A percentile compares a stretch with the other conserved stretches of the same genome.
These are phyloP conservation scores for Cairina moschata DNA, from an alignment of 2,113 vertebrate genomes.

Conservation along the genomic window DNA sequence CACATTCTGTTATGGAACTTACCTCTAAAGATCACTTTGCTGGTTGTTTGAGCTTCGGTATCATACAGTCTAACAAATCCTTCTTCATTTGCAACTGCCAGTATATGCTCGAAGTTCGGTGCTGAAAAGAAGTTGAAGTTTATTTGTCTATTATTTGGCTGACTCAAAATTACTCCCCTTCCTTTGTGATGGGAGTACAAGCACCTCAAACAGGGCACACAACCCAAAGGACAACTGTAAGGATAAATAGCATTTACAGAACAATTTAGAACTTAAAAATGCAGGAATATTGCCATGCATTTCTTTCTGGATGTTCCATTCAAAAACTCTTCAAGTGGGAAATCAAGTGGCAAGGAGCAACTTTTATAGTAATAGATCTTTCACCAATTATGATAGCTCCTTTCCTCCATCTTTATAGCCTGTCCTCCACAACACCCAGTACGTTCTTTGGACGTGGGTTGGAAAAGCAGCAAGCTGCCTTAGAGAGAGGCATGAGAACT, in stretches of 20 bases:
- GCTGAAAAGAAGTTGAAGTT: constrained; percentile 65
- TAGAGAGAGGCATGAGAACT: neutral
- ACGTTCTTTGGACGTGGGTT: neutral
- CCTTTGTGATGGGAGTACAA: neutral
- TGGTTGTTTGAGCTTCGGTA: constrained; percentile 77
- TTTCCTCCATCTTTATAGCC: neutral
- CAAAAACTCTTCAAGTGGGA: neutral
- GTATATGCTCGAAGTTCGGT: constrained; percentile 71
- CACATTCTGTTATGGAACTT: neutral
- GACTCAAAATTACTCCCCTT: neutral
- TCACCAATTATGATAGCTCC: neutral
- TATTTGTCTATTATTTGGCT: neutral
- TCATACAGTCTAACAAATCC: constrained; percentile 91
- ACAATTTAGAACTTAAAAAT: neutral
- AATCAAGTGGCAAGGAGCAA: neutral
- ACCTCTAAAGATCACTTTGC: constrained; percentile 86
- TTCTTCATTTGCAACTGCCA: constrained; percentile 95
- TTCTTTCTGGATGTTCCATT: neutral
- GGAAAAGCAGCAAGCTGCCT: neutral
- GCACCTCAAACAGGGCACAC: neutral
- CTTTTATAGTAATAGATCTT: neutral
- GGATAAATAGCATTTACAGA: neutral
- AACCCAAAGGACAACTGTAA: neutral
- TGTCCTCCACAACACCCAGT: neutral
- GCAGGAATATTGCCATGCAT: neutral